Evolutionary conservation across 2,888 invertebrate species (phyloP), one percentile per base, ranked within the genome.

Genomic region (Agrotis puta): DNA sequence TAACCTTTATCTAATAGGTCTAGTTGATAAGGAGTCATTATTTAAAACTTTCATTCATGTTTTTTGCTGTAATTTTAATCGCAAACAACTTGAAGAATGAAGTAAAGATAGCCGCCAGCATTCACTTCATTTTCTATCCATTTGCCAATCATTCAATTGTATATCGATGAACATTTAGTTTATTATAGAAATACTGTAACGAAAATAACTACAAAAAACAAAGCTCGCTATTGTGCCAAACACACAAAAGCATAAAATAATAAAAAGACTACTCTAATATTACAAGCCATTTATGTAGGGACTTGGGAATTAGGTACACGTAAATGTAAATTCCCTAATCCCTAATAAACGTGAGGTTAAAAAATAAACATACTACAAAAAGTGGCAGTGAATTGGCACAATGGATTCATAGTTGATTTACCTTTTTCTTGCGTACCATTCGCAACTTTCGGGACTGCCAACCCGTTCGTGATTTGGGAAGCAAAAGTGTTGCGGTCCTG

Each of bases 401-500:
- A 84, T 74, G 74, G 69, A 85, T 76, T 79, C 16, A 63, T 16
- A 75, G 27, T 56, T n/a, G 58, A 85, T 79, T 93, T 93, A 94
- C 93, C 93, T 92, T 88, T 87, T 64, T 84, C 77, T 85, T 85
- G 78, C 77, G 85, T 88, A 89, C 88, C 89, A 78, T 91, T 90
- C 62, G 67, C 86, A 77, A 74, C 85, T 85, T 92, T 96, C n/a
- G 97, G 97, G 47, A 97, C 92, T 0, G 97, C 96, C 77, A 98
- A 92, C 48, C 97, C 97, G 2, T 96, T 97, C 0, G 97, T 97
- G 70, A 98, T 97, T 92, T 98, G 98, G 75, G 97, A 97, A 22
- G 98, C 97, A 89, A 99, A 98, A 0, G 97, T 97, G 65, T 97
- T 96, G 74, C 97, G 95, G 87, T 97, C 97, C 96, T 96, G 91